A percentile compares a stretch with the other conserved stretches of the same genome.
Evolutionary conservation across 2,888 invertebrate species (phyloP).

Genomic region (Germaria angustata): DNA sequence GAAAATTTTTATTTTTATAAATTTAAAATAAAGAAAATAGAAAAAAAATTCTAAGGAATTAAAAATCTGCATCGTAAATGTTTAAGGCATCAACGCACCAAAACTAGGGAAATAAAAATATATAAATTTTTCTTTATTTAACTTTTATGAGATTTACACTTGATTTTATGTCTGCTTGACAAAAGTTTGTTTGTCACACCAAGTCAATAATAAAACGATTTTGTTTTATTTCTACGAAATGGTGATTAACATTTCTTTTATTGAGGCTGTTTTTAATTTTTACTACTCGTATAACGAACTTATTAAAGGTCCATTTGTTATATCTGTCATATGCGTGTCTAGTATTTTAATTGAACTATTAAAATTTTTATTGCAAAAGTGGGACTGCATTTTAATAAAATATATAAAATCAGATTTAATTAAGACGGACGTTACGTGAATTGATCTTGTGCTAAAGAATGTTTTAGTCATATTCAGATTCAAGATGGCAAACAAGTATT

Average conservation of each 20-base stretch:
- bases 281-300: conserved; percentile 69
- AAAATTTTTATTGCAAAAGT: neutral
- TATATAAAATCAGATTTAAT: too few species aligned
- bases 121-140: neutral
- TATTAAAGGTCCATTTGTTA: conserved; percentile 6
- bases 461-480: too few species aligned
- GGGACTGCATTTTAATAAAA: too few species aligned
- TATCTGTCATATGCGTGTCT: conserved; percentile 53
- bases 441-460: too few species aligned
- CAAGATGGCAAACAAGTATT: too few species aligned
- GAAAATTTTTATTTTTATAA: neutral
- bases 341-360: conserved; percentile 5
- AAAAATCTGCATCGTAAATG: neutral
- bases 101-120: neutral
- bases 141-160: neutral
- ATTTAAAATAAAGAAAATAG: neutral
- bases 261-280: neutral
- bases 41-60: neutral
- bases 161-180: conserved; percentile 9
- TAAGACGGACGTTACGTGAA: too few species aligned
- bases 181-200: neutral
- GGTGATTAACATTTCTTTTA: conserved; percentile 71
- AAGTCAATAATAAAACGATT: conserved; percentile 46
- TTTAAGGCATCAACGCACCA: neutral
- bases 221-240: conserved; percentile 70